Evolutionary conservation across 2,888 invertebrate species (phyloP).

Genomic region (Drosophila hawaiiensis): DNA sequence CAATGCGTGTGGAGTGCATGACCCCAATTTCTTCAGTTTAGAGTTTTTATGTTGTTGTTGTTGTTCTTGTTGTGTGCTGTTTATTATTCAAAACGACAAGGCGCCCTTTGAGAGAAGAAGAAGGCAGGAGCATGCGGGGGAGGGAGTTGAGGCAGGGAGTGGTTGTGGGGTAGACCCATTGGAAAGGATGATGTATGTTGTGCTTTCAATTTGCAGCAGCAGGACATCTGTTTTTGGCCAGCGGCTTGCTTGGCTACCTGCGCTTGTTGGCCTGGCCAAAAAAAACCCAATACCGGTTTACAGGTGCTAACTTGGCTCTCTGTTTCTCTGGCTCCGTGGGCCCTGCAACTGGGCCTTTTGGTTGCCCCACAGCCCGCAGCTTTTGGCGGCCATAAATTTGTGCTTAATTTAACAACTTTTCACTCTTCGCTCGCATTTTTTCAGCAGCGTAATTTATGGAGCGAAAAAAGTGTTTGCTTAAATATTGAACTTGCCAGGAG

Average conservation of each 20-base stretch:
- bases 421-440: constrained; percentile 66
- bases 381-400: constrained; percentile 74
- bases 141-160: constrained; percentile 3
- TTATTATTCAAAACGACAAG: constrained; percentile 62
- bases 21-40: constrained; percentile 72
- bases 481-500: constrained; percentile 58
- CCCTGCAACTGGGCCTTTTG: not conserved
- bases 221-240: constrained; percentile 83
- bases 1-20: constrained; percentile 70
- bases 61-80: constrained; percentile 24
- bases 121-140: not conserved
- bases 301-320: constrained; percentile 72
- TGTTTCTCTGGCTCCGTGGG: constrained; percentile 7
- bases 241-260: constrained; percentile 40
- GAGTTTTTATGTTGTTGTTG: constrained; percentile 22
- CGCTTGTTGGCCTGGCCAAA: not conserved
- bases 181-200: constrained; percentile 79
- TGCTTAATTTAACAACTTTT: constrained; percentile 77
- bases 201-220: constrained; percentile 83
- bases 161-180: constrained; percentile 16
- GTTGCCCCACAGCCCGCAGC: constrained; percentile 75
- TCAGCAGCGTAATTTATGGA: constrained; percentile 65
- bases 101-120: constrained; percentile 43
- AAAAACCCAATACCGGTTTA: constrained; percentile 63
- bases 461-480: constrained; percentile 65